Percentiles rank a stretch among this genome's conserved stretches.
Evolutionary conservation across 2,888 invertebrate genomes (phyloP).

Genomic region (Automeris io): DNA sequence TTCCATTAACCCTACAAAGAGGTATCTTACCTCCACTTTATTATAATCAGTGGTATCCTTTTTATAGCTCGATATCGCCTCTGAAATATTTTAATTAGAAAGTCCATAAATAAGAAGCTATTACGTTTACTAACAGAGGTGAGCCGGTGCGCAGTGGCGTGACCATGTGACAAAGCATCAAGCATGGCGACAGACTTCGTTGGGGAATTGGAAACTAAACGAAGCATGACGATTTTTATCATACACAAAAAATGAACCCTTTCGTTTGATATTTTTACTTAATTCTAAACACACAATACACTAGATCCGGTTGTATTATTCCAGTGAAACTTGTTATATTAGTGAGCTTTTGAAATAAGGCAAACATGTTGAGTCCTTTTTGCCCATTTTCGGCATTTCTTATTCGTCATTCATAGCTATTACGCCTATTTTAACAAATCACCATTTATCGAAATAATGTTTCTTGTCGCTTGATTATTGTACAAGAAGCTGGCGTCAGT

Average conservation of each 20-base stretch:
- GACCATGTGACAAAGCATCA: conserved; percentile 59
- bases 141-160: conserved; percentile 43
- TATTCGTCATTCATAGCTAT: too few relatives aligned
- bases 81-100: conserved; percentile 60
- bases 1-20: conserved; percentile 7
- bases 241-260: conserved; percentile 51
- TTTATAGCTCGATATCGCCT: conserved; percentile 36
- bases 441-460: too few relatives aligned
- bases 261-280: conserved; percentile 52
- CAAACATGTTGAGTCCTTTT: too few relatives aligned
- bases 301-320: conserved; percentile 22
- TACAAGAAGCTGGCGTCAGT: too few relatives aligned
- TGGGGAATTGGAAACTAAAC: conserved; percentile 66
- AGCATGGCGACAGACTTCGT: conserved; percentile 46
- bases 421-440: too few relatives aligned
- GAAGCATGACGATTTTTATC: conserved; percentile 61
- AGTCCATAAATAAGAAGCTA: conserved; percentile 58
- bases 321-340: not conserved
- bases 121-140: conserved; percentile 46
- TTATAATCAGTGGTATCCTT: conserved; percentile 42
- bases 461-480: too few relatives aligned
- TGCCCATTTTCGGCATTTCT: too few relatives aligned
- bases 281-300: conserved; percentile 51
- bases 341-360: too few relatives aligned
- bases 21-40: conserved; percentile 38